phyloP scores from a whole-genome alignment of 2,888 invertebrate species.

The Thecophora atra region DNA sequence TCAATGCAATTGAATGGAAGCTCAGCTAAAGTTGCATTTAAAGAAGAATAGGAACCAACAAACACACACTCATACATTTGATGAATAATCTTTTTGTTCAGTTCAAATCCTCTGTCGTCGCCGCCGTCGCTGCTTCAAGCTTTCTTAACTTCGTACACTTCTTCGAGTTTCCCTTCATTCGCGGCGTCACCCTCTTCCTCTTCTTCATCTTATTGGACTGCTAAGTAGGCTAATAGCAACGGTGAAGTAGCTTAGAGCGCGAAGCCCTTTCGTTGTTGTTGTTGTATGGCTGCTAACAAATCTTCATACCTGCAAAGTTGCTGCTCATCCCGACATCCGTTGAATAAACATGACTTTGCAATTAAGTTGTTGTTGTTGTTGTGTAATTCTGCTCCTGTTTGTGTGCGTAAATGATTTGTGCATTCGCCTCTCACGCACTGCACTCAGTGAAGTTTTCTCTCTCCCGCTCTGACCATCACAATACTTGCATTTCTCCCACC shows the following conservation, averaged over 20 bases:
- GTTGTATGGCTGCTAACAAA: not conserved
- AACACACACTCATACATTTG: too few relatives aligned
- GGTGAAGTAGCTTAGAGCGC: not conserved
- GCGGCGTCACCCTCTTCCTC: not conserved
- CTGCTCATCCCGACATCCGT: conserved; percentile 25
- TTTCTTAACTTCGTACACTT: not conserved
- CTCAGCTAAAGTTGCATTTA: too few relatives aligned
- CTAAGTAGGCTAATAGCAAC: conserved; percentile 2
- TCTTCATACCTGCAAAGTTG: not conserved
- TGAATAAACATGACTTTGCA: conserved; percentile 58
- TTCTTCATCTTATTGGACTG: not conserved
- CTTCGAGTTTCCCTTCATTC: not conserved
- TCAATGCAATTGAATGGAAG: too few relatives aligned
- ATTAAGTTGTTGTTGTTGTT: conserved; percentile 58
- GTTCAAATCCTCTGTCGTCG: conserved; percentile 3
- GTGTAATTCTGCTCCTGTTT: too few relatives aligned
- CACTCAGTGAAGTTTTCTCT: not conserved
- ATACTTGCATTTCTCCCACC: too few relatives aligned
- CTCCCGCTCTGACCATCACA: too few relatives aligned
- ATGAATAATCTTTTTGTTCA: not conserved
- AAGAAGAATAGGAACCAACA: too few relatives aligned
- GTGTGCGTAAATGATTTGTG: conserved; percentile 35
- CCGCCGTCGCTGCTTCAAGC: conserved; percentile 9
- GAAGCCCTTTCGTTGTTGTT: conserved; percentile 3
- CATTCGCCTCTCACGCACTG: conserved; percentile 11